Evolutionary conservation across 1,140 invertebrate species (phyloP), one percentile per base, ranked within the genome.

Genomic region (Pseudobourletiella spinata): DNA sequence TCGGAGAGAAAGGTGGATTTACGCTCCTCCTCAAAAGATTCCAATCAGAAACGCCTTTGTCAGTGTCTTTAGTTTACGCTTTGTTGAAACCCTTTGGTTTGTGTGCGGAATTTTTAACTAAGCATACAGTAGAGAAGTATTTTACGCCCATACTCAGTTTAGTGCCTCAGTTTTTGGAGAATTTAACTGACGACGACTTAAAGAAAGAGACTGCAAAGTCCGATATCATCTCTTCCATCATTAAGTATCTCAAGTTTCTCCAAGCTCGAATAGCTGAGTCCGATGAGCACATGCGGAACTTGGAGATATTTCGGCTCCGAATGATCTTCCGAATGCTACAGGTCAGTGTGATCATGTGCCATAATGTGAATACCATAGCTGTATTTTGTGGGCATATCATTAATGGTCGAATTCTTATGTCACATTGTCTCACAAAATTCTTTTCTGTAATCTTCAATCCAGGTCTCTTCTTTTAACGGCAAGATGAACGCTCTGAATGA

Each of bases 401-500:
- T 32, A 20, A 55, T 8, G 28, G 22, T 25, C 15, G n/a, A n/a
- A n/a, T n/a, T n/a, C n/a, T n/a, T n/a, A n/a, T n/a, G n/a, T n/a
- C n/a, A n/a, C n/a, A n/a, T n/a, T n/a, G n/a, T n/a, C n/a, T n/a
- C n/a, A n/a, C n/a, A n/a, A n/a, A n/a, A n/a, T n/a, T n/a, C n/a
- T n/a, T n/a, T n/a, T n/a, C n/a, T n/a, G n/a, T n/a, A n/a, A n/a
- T n/a, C n/a, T n/a, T n/a, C 35, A 8, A 55, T 70, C 51, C 61
- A 86, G 92, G 73, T 83, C 95, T 97, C 94, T 16, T 97, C 93
- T 39, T 98, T 97, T 73, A 98, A 98, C 79, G 94, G 95, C 11
- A 98, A 98, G 80, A 98, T 98, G 95, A 97, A 95, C 75, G 94
- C 95, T 28, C 79, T 98, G 32, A 98, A 98, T 78, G 95, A 98